phyloP scores from a whole-genome alignment of 2,797 vertebrate species.

The Phyllotis vaccarum region DNA sequence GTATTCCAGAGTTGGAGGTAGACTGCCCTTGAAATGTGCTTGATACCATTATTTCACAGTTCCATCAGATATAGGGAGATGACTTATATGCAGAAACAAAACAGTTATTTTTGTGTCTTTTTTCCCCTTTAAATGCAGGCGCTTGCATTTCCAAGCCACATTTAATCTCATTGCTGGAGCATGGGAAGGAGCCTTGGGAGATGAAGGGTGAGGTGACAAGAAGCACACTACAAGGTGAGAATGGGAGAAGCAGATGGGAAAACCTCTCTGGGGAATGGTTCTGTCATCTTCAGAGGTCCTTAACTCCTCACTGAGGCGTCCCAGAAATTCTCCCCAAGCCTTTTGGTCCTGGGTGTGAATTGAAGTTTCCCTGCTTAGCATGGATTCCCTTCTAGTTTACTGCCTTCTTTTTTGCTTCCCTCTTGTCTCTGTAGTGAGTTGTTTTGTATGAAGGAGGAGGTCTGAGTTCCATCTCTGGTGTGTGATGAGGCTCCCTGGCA shows the following conservation, averaged over 20 bases:
- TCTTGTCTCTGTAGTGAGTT: not conserved
- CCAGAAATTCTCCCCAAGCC: not conserved
- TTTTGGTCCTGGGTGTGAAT: not conserved
- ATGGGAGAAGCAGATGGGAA: not conserved
- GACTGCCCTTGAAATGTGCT: not conserved
- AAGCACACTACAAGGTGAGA: slow-evolving; percentile 56
- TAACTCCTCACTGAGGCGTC: not conserved
- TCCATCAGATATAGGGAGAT: not conserved
- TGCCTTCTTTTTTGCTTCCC: not conserved
- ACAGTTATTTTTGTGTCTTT: not conserved
- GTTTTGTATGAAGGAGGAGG: not conserved
- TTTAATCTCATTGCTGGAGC: slow-evolving; percentile 69
- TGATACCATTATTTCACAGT: not conserved
- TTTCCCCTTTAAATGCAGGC: slow-evolving; percentile 29
- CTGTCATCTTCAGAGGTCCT: not conserved
- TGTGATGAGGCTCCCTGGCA: not conserved
- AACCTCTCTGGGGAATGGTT: not conserved
- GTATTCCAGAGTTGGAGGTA: not conserved
- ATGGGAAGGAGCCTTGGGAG: slow-evolving; percentile 71
- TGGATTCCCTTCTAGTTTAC: not conserved
- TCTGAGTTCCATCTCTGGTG: too few relatives aligned
- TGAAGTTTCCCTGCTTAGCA: not conserved
- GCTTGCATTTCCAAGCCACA: slow-evolving; percentile 68
- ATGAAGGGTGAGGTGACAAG: not conserved
- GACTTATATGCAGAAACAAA: not conserved